Base-by-base conservation (phyloP, 2,113 vertebrate species). In the Ariopsis seemanni region DNA sequence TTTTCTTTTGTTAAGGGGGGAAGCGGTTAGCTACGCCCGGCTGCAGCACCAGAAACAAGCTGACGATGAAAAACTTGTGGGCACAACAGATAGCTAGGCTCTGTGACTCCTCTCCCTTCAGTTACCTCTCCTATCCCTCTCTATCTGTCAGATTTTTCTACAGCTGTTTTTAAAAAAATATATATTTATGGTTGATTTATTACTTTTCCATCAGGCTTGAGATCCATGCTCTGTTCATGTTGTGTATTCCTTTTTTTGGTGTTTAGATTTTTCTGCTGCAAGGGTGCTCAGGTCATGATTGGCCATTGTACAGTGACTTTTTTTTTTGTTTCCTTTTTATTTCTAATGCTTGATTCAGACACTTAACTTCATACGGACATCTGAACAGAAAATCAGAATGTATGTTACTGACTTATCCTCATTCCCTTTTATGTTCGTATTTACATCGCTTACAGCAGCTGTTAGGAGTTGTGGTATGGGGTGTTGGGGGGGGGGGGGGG, bases 31-130 rank as follows among this genome's bases (percentile, higher is more conserved):
- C 58, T 99, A 99, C 0, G 98, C 98, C 60, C 92, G 97, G 55
- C 96, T 99, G 88, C 96, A 99, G 91, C 96, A 99, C 91, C 96
- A 97, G 92, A 98, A 97, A 93, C 96, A 95, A 90, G 94, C 92
- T 0, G 96, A 97, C 0, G 97, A 98, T 53, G 97, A 98, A 92
- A 97, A 95, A 90, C 94, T 95, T 83, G 91, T 95, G 0, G 97
- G 93, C 22, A 88, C 92, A 0, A 87, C 93, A 57, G 96, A 96
- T 7, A 96, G 93, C 2, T 93, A 94, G 89, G 90, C 91, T 18
- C 95, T 96, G 92, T 98, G 95, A 96, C 5, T 11, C 0, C 7
- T 14, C 6, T 30, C 48, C 10, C 69, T 84, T 20, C 55, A 42
- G 27, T 58, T 52, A 52, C 50, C 80, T 74, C 86, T 42, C 25